These are phyloP conservation scores for Sycophila sp. DNA, from an alignment of 1,140 invertebrate species.

Conservation along the genomic window DNA sequence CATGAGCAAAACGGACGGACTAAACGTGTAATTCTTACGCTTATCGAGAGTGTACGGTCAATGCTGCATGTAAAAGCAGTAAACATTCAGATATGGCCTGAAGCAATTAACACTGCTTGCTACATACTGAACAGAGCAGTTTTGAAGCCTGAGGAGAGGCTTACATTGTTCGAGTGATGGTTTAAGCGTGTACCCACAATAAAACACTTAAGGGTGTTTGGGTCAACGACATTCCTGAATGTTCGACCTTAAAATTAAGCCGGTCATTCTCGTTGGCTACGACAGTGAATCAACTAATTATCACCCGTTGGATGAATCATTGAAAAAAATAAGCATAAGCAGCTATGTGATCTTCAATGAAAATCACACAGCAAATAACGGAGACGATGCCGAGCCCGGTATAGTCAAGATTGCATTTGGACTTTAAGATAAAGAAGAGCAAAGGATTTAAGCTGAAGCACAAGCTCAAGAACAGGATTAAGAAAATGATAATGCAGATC, in stretches of 20 bases:
- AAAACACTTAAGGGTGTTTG: not conserved
- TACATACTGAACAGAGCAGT: not conserved
- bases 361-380: too few relatives aligned
- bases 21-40: slow-evolving; percentile 57
- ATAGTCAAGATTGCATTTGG: too few relatives aligned
- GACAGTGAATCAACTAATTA: not conserved
- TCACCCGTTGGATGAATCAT: not conserved
- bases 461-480: too few relatives aligned
- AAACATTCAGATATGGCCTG: not conserved
- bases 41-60: slow-evolving; percentile 40
- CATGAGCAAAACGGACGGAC: slow-evolving; percentile 56
- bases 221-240: not conserved
- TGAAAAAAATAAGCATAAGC: not conserved
- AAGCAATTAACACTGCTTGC: not conserved
- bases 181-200: not conserved
- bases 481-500: too few relatives aligned
- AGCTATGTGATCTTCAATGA: not conserved
- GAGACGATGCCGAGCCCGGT: not conserved
- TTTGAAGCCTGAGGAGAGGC: not conserved
- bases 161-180: not conserved
- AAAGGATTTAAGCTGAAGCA: too few relatives aligned
- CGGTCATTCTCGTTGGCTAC: not conserved
- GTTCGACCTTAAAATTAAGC: not conserved
- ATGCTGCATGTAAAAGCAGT: not conserved
- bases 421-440: too few relatives aligned